Evolutionary conservation across 2,113 vertebrate genomes (phyloP), one percentile per base, ranked within the genome.

Genomic region (Odontophorus gujanensis): DNA sequence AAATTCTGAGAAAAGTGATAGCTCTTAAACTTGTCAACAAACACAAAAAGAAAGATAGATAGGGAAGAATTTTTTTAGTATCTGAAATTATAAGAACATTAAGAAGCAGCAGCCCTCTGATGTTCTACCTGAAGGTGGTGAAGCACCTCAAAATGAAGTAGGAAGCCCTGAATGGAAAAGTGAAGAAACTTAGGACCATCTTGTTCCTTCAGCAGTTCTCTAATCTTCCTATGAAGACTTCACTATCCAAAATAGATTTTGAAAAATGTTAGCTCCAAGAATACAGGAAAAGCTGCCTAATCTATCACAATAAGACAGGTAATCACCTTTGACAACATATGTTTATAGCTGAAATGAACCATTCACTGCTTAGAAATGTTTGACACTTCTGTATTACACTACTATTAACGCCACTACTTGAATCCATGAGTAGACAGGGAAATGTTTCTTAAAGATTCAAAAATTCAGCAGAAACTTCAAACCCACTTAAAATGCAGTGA

Each of bases 331-430:
- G 94, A 89, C 90, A 93, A 84, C 62, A 74, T 73, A 88, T 89
- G 90, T 97, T 97, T 97, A 72, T 90, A 89, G 82, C 83, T 96
- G 94, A 97, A 97, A 95, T 90, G 94, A 95, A 96, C 89, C 94
- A 96, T 97, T 96, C 88, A 71, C 45, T 94, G 53, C 83, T 76
- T 48, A 76, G 78, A 93, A 96, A 76, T 71, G 42, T 91, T 89
- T 82, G 95, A 92, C 90, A 89, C 63, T 87, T 90, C n/a, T 67
- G 61, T 96, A 92, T 96, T 92, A 75, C 2, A 2, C n/a, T 59
- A 43, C 66, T 79, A 13, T 50, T 92, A 96, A 93, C 51, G 25
- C 61, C 17, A 13, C 74, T 73, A 81, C 50, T 48, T 73, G 66
- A 87, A 72, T 78, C 71, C 15, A 68, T 53, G 40, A 24, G 38